Evolutionary conservation across 2,888 invertebrate species (phyloP), one percentile per base, ranked within the genome.

Genomic region (Petrolisthes cinctipes): DNA sequence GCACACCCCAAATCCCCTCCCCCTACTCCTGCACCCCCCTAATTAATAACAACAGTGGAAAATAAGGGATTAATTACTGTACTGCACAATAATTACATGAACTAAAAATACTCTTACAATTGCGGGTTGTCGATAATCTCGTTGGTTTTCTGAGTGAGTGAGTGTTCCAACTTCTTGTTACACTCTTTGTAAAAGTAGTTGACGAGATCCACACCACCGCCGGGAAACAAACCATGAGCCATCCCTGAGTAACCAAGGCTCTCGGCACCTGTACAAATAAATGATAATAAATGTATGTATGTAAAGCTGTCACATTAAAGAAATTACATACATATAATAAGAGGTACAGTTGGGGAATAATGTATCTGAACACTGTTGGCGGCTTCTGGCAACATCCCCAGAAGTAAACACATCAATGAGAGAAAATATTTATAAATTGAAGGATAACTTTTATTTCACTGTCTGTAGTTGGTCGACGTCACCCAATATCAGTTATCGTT

Each of bases 181-280:
- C 96, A 96, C 91, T 94, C 94, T 71, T 94, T 93, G 93, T 97
- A 96, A 92, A 97, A 98, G 93, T 95, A 95, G 91, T 96, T 95
- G 23, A 97, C 95, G 86, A 98, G 94, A 85, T 93, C 93, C 14
- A 95, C 96, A 20, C 97, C 97, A 53, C 97, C 97, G 91, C 95
- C 94, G 0, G 96, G 95, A 92, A 98, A 97, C 93, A 98, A 94
- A 5, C 97, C 97, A 92, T 97, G 97, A 83, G 95, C 94, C 37
- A 96, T 94, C 37, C 96, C 95, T 9, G 91, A 89, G 92, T 96
- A 96, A 1, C 97, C 97, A 53, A 95, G 94, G 0, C 95, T 94
- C 93, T 97, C 95, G 9, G 98, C 97, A 82, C 97, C 98, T 93
- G 94, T 93, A 91, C 1, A 37, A 37, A 37, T 37, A 37, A 83